Percentiles rank a stretch among this genome's conserved stretches.
Conservation (phyloP, 2,888 invertebrate genomes). For the Sesia bembeciformis region DNA sequence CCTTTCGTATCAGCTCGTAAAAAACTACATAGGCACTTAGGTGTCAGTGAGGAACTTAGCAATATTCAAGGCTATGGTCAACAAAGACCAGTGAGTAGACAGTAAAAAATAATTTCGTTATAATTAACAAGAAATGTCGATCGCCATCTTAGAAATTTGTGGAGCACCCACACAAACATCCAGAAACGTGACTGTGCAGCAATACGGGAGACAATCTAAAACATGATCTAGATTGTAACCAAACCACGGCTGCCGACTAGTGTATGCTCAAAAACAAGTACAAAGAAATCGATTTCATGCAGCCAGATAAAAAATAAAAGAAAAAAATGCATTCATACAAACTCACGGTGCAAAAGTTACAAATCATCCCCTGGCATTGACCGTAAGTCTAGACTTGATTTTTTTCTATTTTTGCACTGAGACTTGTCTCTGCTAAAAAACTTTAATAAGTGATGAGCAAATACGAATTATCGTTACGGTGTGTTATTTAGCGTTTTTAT, state of each 20-base stretch:
- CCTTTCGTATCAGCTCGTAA: conserved; percentile 32
- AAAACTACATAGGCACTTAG: conserved; percentile 28
- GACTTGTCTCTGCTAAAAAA: conserved; percentile 34
- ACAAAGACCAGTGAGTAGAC: conserved; percentile 18
- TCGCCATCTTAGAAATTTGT: conserved; percentile 51
- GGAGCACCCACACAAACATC: conserved; percentile 52
- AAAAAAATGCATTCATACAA: conserved; percentile 53
- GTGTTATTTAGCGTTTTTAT: conserved; percentile 32
- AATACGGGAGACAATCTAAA: conserved; percentile 59
- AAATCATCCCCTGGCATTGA: conserved; percentile 69
- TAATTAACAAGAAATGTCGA: conserved; percentile 60
- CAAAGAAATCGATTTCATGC: conserved; percentile 62
- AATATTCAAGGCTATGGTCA: conserved; percentile 34
- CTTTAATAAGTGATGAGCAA: conserved; percentile 52
- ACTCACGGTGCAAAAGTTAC: conserved; percentile 46
- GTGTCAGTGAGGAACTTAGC: conserved; percentile 26
- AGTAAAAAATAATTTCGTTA: conserved; percentile 41
- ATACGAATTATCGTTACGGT: conserved; percentile 26
- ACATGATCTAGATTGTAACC: conserved; percentile 66
- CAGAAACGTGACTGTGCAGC: conserved; percentile 58
- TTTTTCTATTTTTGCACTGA: conserved; percentile 20
- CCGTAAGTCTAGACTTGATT: conserved; percentile 50
- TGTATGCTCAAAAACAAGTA: conserved; percentile 55
- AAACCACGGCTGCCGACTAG: conserved; percentile 52
- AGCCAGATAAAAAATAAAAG: conserved; percentile 38